Evolutionary conservation across 2,113 vertebrate species (phyloP).

Genomic region (Terrapene triunguis): DNA sequence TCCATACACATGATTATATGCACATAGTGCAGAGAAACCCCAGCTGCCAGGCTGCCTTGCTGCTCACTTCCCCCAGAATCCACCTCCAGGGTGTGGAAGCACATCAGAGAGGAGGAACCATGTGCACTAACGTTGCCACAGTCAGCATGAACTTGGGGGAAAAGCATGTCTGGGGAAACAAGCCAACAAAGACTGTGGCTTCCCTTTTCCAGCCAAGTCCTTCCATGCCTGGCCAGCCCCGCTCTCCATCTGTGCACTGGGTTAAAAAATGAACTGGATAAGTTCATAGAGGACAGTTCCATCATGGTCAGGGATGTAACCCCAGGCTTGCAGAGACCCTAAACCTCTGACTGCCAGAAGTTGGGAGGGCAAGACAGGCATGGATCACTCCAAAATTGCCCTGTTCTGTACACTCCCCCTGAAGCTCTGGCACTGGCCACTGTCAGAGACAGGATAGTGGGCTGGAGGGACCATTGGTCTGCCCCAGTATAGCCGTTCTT

Average conservation of each 20-base stretch:
- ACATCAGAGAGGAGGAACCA: accelerated
- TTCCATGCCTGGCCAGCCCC: neutral
- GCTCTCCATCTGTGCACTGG: neutral
- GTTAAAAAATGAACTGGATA: neutral
- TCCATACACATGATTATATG: neutral
- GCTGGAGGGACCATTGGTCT: neutral
- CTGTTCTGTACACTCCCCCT: neutral
- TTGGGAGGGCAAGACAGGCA: too few relatives aligned
- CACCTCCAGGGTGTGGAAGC: neutral
- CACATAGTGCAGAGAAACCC: neutral
- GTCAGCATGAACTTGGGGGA: neutral
- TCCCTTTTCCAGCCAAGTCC: neutral
- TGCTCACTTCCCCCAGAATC: accelerated
- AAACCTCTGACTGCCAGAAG: too few relatives aligned
- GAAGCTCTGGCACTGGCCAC: neutral
- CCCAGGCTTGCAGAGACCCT: too few relatives aligned
- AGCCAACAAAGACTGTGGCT: neutral
- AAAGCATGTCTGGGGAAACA: neutral
- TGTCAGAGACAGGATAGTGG: neutral
- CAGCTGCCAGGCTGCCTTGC: neutral
- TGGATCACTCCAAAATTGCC: neutral
- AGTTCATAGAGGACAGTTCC: neutral
- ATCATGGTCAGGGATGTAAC: neutral
- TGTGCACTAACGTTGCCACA: accelerated
- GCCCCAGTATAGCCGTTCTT: neutral